Base-by-base conservation (phyloP, 2,113 vertebrate species). In the Mungos mungo region DNA sequence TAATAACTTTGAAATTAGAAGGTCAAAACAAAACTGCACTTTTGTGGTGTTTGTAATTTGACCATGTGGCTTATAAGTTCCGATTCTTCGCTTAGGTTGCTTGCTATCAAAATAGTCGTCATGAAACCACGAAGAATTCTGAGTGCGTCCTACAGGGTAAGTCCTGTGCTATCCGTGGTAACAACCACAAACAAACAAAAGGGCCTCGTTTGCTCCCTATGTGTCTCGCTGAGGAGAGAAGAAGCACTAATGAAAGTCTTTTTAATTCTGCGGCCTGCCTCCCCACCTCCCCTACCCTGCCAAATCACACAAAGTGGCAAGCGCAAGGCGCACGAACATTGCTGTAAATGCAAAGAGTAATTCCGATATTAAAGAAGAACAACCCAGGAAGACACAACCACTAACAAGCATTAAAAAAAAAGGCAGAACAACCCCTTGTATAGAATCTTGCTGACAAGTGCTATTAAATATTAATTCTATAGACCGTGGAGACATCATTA, bases 391-490 rank as follows among this genome's bases (percentile, higher is more conserved):
- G 98, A 95, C 94, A 93, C 76, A 87, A 88, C 97, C 98, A 94
- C 88, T 98, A 99, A 98, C 63, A 7, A 98, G 98, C 97, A 76
- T 98, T 95, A 54, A 47, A 27, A 33, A 41, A 10, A 81, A 68
- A 97, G 80, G 95, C 88, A 98, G 95, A 97, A 98, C 95, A 98
- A 98, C 97, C 92, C 95, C 98, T 96, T 95, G 98, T 93, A 95
- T 98, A 97, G 98, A 98, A 98, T 98, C 98, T 98, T 98, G 99
- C 98, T 99, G 99, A 99, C 99, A 99, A 98, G 98, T 63, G 1
- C 97, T 97, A 99, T 99, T 99, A 99, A 99, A 99, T 99, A 99
- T 99, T 99, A 98, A 99, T 99, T 98, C 99, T 97, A 93, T 97
- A 98, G 98, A 98, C 99, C 98, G 76, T 35, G 82, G 98, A 99